Evolutionary conservation across 2,113 vertebrate genomes (phyloP).

Genomic region (Neodontobutis hainanensis): DNA sequence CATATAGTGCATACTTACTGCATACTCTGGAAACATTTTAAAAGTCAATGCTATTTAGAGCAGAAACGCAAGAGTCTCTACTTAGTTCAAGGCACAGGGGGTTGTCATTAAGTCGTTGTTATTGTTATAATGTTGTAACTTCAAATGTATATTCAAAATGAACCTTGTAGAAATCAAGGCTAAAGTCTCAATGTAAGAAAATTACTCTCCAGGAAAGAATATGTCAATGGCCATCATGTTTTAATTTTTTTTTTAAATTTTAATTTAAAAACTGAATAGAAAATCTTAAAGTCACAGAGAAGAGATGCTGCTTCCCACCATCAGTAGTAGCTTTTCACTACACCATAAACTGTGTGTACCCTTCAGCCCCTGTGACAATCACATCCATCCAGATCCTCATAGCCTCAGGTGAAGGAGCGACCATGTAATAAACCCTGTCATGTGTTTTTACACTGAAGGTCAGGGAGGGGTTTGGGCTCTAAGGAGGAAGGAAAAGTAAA

Average conservation of each 20-base stretch:
- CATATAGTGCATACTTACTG: no score
- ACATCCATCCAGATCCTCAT: constrained; percentile 99
- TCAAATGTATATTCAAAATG: no score
- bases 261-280: neutral
- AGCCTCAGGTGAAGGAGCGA: constrained; percentile 92
- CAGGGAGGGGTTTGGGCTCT: constrained; percentile 94
- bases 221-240: neutral
- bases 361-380: constrained; percentile 95
- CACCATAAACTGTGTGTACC: constrained; percentile 95
- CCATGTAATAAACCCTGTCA: constrained; percentile 96
- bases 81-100: no score
- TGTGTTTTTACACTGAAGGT: constrained; percentile 98
- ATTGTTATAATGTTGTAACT: no score
- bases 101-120: no score
- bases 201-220: no score
- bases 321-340: constrained; percentile 50
- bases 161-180: no score
- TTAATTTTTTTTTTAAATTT: neutral
- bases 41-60: neutral
- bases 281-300: constrained; percentile 3
- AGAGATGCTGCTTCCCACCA: neutral
- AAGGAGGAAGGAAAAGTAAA: neutral
- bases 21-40: neutral
- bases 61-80: neutral
- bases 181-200: no score